phyloP scores from a whole-genome alignment of 2,888 invertebrate species.

The Drosophila quinaria region DNA sequence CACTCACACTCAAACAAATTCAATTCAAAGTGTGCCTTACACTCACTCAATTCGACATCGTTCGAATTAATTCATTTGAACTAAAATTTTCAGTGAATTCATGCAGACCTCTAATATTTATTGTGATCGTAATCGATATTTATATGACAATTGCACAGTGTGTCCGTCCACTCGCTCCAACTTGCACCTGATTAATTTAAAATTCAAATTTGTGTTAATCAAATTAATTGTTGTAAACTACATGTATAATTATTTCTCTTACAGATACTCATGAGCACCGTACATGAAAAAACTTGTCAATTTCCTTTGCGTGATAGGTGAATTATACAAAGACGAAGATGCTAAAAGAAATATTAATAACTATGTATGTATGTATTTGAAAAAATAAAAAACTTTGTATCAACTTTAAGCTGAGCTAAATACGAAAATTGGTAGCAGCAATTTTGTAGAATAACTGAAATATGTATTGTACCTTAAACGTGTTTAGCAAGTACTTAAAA shows the following conservation, averaged over 20 bases:
- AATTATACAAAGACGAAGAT: slow-evolving; percentile 78
- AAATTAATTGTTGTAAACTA: not conserved
- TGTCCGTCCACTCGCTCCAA: slow-evolving; percentile 21
- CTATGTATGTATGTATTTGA: slow-evolving; percentile 65
- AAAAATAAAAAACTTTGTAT: slow-evolving; percentile 70
- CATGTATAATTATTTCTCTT: slow-evolving; percentile 38
- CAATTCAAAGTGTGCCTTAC: too few species aligned
- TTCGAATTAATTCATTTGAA: too few species aligned
- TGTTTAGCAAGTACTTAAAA: slow-evolving; percentile 74
- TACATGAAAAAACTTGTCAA: slow-evolving; percentile 88
- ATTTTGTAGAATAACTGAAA: slow-evolving; percentile 79
- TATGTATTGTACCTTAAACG: slow-evolving; percentile 79
- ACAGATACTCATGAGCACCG: slow-evolving; percentile 92
- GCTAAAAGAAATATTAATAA: slow-evolving; percentile 60
- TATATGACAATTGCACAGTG: not conserved
- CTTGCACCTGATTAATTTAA: slow-evolving; percentile 1
- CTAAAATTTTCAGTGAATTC: too few species aligned
- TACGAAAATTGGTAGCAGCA: slow-evolving; percentile 73
- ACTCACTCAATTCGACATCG: too few species aligned
- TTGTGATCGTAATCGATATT: slow-evolving; percentile 17
- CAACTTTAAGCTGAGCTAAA: slow-evolving; percentile 81
- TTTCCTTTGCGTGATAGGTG: slow-evolving; percentile 86
- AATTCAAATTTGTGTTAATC: not conserved
- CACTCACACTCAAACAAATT: too few species aligned
- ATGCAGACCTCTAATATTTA: too few species aligned